Conservation (phyloP, 2,113 vertebrate species). For the Limanda limanda region DNA sequence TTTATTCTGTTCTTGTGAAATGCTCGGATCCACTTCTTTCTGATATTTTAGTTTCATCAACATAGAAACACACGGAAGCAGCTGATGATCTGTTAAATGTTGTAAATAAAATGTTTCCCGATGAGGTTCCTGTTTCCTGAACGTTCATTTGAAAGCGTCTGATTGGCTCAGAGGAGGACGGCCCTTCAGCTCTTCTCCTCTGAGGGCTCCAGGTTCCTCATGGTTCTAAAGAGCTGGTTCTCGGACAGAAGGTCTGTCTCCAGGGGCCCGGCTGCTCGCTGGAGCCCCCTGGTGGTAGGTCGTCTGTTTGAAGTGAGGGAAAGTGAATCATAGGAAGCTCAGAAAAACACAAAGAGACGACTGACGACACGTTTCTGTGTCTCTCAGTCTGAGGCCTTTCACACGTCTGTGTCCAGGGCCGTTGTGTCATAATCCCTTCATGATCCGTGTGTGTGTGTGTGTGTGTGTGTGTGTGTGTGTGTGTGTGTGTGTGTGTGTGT, state of each 20-base stretch:
- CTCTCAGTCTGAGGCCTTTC: neutral
- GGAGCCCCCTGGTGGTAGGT: neutral
- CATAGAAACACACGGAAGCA: neutral
- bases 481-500: conserved; percentile 20
- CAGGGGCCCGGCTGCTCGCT: neutral
- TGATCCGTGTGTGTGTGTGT: conserved; percentile 2
- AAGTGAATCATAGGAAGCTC: too few species aligned
- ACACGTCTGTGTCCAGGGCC: neutral
- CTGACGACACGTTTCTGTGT: neutral
- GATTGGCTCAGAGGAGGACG: too few species aligned
- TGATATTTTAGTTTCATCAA: too few species aligned
- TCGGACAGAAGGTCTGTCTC: too few species aligned
- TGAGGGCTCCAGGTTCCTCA: too few species aligned
- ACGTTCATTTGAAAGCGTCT: too few species aligned
- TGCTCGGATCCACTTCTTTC: too few species aligned
- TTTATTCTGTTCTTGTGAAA: neutral
- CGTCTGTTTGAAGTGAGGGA: neutral
- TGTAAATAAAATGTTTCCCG: too few species aligned
- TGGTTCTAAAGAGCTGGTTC: too few species aligned
- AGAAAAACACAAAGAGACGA: too few species aligned
- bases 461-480: conserved; percentile 20
- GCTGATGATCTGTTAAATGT: neutral
- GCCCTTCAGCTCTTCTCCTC: too few species aligned
- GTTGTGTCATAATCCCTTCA: neutral
- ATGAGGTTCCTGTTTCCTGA: too few species aligned